Evolutionary conservation across 2,888 invertebrate species (phyloP).

Genomic region (Cyclophora punctaria): DNA sequence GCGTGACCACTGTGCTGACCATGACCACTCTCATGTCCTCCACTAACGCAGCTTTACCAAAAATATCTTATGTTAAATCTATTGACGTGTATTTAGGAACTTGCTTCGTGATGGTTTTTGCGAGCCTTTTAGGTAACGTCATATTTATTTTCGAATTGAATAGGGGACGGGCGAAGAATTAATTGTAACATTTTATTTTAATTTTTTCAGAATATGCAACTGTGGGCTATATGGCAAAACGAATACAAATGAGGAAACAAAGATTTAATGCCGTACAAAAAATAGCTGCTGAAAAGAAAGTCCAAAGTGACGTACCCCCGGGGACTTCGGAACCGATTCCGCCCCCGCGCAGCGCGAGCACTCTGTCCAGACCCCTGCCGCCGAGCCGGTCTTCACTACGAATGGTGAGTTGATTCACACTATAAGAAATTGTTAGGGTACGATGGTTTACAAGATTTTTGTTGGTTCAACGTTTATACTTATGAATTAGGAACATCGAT

Average conservation of each 20-base stretch:
- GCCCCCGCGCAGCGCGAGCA: slow-evolving; percentile 76
- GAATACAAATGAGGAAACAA: slow-evolving; percentile 96
- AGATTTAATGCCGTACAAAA: slow-evolving; percentile 91
- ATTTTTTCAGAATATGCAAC: slow-evolving; percentile 91
- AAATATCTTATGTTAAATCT: slow-evolving; percentile 98
- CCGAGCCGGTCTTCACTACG: slow-evolving; percentile 62
- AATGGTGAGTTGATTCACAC: neutral
- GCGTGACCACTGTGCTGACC: slow-evolving; percentile 96
- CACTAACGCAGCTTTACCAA: slow-evolving; percentile 96
- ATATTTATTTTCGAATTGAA: neutral
- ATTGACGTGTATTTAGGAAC: slow-evolving; percentile 98
- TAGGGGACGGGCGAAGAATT: no score
- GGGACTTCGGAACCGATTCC: slow-evolving; percentile 76
- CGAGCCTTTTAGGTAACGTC: slow-evolving; percentile 90
- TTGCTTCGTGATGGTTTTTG: slow-evolving; percentile 99
- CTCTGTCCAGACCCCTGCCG: slow-evolving; percentile 74
- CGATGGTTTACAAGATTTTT: neutral
- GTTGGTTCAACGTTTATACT: neutral
- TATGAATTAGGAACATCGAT: slow-evolving; percentile 77
- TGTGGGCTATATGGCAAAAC: slow-evolving; percentile 97
- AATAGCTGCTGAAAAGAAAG: slow-evolving; percentile 91
- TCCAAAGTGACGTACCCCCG: slow-evolving; percentile 76
- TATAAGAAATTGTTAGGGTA: neutral
- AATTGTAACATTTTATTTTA: no score
- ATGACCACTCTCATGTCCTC: slow-evolving; percentile 99